Evolutionary conservation across 2,888 invertebrate genomes (phyloP).

Genomic region (Cybosia mesomella): DNA sequence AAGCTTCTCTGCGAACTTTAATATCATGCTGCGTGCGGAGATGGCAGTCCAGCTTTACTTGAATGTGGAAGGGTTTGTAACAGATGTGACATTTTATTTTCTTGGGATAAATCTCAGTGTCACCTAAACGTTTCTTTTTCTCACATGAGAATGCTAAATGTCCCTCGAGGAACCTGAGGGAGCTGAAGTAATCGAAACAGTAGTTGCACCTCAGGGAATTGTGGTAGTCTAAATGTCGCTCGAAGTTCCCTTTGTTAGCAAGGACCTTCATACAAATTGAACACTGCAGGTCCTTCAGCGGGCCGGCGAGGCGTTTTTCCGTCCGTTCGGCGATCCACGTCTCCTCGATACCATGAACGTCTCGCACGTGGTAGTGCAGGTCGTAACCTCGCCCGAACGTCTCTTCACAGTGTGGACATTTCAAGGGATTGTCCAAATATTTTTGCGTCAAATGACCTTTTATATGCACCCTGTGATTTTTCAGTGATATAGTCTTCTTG

Average conservation of each 20-base stretch:
- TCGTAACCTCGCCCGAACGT: slow-evolving; percentile 77
- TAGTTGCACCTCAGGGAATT: slow-evolving; percentile 83
- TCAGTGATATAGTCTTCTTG: slow-evolving; percentile 76
- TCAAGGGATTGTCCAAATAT: slow-evolving; percentile 74
- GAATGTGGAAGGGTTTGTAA: slow-evolving; percentile 83
- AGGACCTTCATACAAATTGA: slow-evolving; percentile 80
- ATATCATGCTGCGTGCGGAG: slow-evolving; percentile 76
- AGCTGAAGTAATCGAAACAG: slow-evolving; percentile 81
- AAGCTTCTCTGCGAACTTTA: slow-evolving; percentile 62
- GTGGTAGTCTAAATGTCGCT: slow-evolving; percentile 83
- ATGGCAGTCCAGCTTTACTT: slow-evolving; percentile 83
- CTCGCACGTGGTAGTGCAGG: slow-evolving; percentile 78
- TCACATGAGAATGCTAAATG: slow-evolving; percentile 80
- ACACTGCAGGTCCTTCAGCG: slow-evolving; percentile 80
- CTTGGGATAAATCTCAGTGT: slow-evolving; percentile 75
- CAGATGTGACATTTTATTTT: slow-evolving; percentile 80
- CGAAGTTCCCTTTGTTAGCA: slow-evolving; percentile 81
- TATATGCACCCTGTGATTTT: slow-evolving; percentile 76
- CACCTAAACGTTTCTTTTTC: slow-evolving; percentile 78
- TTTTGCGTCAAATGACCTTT: slow-evolving; percentile 78
- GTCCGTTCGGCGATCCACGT: slow-evolving; percentile 79
- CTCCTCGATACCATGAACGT: slow-evolving; percentile 75
- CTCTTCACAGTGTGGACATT: slow-evolving; percentile 77
- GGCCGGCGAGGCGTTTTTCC: slow-evolving; percentile 66
- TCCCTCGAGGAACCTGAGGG: slow-evolving; percentile 78